phyloP scores from a whole-genome alignment of 2,113 vertebrate species.

The Myotis brandtii region DNA sequence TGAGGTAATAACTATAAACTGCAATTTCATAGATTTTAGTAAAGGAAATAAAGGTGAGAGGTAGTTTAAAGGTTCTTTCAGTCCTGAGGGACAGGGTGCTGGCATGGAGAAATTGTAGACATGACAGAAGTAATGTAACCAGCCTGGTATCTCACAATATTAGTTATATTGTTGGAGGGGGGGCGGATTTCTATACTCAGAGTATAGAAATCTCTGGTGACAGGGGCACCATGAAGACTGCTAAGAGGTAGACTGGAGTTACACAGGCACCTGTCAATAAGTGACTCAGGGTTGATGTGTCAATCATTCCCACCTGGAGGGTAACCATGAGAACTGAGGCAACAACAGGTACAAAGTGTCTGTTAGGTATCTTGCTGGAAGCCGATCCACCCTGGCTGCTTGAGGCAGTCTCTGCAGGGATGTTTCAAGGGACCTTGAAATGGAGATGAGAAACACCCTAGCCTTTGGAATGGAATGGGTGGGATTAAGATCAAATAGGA shows the following conservation, averaged over 20 bases:
- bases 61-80: background rate
- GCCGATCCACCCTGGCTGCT: no score
- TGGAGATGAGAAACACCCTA: no score
- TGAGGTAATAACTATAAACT: background rate
- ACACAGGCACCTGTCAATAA: background rate
- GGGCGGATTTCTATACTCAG: background rate
- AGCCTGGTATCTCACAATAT: background rate
- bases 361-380: background rate
- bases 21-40: background rate
- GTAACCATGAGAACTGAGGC: background rate
- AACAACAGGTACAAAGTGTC: background rate
- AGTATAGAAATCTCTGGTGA: background rate
- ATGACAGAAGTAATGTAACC: background rate
- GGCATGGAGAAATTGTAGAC: background rate
- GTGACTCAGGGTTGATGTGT: background rate
- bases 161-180: background rate
- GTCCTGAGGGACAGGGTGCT: background rate
- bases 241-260: background rate
- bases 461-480: no score
- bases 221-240: background rate
- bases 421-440: no score
- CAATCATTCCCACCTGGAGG: background rate
- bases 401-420: no score
- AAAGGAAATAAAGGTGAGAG: background rate
- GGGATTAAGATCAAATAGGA: no score